Percentiles rank a stretch among this genome's conserved stretches.
Evolutionary conservation across 2,888 invertebrate species (phyloP).

Genomic region (Abrostola triplasia): DNA sequence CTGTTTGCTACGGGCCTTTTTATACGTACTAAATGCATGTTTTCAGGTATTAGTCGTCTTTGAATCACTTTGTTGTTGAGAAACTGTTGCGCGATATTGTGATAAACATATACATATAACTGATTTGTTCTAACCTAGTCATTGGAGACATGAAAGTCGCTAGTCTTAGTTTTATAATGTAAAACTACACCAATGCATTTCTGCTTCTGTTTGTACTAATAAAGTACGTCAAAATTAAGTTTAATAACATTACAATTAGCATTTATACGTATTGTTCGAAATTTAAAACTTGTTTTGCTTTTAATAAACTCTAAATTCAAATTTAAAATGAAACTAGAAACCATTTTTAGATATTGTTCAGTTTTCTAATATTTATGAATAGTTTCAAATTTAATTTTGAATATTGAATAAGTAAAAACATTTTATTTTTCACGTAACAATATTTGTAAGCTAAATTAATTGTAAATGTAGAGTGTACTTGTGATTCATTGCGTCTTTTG

Average conservation of each 20-base stretch:
- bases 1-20: conserved; percentile 59
- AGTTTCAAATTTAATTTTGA: conserved; percentile 16
- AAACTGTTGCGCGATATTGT: conserved; percentile 63
- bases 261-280: conserved; percentile 47
- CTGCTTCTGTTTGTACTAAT: conserved; percentile 67
- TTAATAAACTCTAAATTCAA: conserved; percentile 17
- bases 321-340: neutral
- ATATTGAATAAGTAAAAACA: conserved; percentile 21
- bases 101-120: conserved; percentile 59
- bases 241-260: conserved; percentile 48
- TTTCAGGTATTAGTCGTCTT: conserved; percentile 44
- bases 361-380: conserved; percentile 17
- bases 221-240: conserved; percentile 47
- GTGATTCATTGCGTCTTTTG: conserved; percentile 77
- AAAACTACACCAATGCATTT: conserved; percentile 71
- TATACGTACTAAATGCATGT: conserved; percentile 67
- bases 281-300: conserved; percentile 28
- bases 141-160: conserved; percentile 63
- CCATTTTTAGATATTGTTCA: conserved; percentile 2
- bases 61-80: conserved; percentile 45
- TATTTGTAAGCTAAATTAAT: conserved; percentile 39
- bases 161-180: conserved; percentile 66
- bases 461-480: conserved; percentile 62
- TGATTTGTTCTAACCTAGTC: conserved; percentile 75
- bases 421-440: conserved; percentile 35